A percentile compares a stretch with the other conserved stretches of the same genome.
These are phyloP conservation scores for Drosophila niveifrons DNA, from an alignment of 2,888 invertebrate genomes.

Conservation along the genomic window DNA sequence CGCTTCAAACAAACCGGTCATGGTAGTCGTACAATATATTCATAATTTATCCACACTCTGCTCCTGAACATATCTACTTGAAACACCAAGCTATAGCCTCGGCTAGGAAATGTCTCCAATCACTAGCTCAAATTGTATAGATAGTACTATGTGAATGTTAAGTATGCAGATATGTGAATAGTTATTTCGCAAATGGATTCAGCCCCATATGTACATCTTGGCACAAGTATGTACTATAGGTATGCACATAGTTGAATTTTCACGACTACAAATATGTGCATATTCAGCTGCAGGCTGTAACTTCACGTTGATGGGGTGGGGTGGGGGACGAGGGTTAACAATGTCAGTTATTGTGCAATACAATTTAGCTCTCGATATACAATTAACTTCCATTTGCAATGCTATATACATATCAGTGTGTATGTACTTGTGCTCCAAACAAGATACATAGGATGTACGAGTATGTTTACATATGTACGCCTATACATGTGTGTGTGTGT, in stretches of 20 bases:
- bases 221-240: background rate
- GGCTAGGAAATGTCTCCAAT: background rate
- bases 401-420: too few species aligned
- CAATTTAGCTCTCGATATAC: background rate
- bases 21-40: slow-evolving; percentile 35
- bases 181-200: background rate
- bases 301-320: too few species aligned
- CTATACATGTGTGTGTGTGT: slow-evolving; percentile 1
- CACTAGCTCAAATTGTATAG: background rate
- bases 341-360: background rate
- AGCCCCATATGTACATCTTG: background rate
- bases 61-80: background rate
- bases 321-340: background rate
- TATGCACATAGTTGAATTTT: slow-evolving; percentile 1
- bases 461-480: background rate
- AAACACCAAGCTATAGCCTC: slow-evolving; percentile 2
- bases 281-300: background rate
- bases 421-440: background rate
- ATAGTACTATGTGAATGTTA: background rate
- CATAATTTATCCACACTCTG: slow-evolving; percentile 10
- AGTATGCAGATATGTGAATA: too few species aligned
- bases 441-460: background rate
- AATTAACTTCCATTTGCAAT: background rate
- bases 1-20: slow-evolving; percentile 46
- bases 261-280: background rate